These are phyloP conservation scores for Zosterops hypoxanthus DNA, from an alignment of 2,113 vertebrate species.

Conservation along the genomic window DNA sequence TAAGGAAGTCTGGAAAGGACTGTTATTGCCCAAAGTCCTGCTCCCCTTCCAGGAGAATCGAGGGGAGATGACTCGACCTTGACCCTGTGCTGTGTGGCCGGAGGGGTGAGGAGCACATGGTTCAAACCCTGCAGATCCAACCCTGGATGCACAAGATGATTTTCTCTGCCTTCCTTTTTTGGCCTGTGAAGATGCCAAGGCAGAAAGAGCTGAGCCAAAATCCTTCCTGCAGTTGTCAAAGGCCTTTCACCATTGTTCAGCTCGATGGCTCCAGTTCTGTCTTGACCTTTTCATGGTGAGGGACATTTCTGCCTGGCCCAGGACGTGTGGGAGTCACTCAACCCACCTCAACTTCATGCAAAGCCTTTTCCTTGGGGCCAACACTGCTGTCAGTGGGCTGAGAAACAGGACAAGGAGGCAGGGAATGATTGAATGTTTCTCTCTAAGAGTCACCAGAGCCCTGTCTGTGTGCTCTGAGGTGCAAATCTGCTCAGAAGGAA, in stretches of 20 bases:
- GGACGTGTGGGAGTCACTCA: background rate
- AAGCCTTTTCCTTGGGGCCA: background rate
- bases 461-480: background rate
- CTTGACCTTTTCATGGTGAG: background rate
- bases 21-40: background rate
- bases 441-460: background rate
- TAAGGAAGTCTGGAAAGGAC: background rate
- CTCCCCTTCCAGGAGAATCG: background rate
- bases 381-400: background rate
- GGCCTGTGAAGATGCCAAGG: background rate
- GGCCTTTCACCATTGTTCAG: background rate
- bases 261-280: background rate
- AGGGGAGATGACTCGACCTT: background rate
- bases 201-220: background rate
- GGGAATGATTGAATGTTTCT: background rate
- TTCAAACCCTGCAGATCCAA: accelerated
- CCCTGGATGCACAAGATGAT: background rate
- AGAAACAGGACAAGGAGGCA: background rate
- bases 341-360: background rate
- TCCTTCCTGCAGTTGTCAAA: accelerated
- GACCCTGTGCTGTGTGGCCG: accelerated
- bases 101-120: background rate
- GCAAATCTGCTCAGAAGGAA: background rate
- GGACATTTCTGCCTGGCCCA: background rate
- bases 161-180: background rate